Conservation (phyloP, 2,113 vertebrate species). For the Nicator chloris region DNA sequence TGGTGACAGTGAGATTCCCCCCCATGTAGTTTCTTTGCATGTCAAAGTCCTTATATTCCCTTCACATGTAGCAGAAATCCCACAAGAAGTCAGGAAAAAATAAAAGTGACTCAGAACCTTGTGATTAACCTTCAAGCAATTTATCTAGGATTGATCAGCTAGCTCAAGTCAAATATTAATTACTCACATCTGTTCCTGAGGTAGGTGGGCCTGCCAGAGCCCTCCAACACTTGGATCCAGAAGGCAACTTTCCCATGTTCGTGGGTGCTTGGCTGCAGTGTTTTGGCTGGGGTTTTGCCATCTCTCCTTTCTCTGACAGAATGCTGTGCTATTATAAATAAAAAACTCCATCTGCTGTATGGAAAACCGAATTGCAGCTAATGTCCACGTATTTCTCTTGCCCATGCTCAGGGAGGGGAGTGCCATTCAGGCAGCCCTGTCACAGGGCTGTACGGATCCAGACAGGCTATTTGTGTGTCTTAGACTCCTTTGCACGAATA, state of each 20-base stretch:
- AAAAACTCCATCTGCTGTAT: constrained; percentile 31
- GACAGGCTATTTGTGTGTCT: background rate
- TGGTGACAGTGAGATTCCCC: background rate
- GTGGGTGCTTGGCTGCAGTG: background rate
- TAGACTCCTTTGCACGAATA: background rate
- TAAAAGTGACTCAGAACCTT: background rate
- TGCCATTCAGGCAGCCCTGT: background rate
- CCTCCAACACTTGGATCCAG: background rate
- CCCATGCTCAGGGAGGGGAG: background rate
- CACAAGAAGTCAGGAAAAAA: background rate
- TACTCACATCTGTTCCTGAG: background rate
- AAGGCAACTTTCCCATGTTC: background rate
- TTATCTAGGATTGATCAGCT: background rate
- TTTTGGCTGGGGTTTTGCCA: background rate
- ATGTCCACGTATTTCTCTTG: background rate
- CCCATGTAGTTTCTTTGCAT: background rate
- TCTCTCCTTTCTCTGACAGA: background rate
- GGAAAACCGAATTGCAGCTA: background rate
- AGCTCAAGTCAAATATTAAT: constrained; percentile 5
- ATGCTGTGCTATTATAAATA: background rate
- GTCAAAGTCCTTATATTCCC: background rate
- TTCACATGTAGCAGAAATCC: background rate
- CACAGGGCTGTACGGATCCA: background rate
- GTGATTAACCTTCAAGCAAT: background rate
- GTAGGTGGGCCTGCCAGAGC: background rate